A percentile compares a stretch with the other conserved stretches of the same genome.
Conservation (phyloP, 2,113 vertebrate species). For the Anas platyrhynchos region DNA sequence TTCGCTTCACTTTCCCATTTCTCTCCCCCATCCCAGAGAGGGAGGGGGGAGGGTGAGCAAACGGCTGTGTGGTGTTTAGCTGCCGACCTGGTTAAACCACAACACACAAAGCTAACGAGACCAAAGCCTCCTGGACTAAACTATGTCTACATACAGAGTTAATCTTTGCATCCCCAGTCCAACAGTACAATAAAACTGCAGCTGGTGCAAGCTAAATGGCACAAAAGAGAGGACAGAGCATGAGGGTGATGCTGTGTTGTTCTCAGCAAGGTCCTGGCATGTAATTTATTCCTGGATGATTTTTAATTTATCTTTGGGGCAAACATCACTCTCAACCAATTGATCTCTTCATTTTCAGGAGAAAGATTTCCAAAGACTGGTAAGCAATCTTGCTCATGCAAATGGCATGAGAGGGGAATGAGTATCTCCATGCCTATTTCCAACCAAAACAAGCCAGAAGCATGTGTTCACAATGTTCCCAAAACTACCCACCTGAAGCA, state of each 20-base stretch:
- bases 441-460: not conserved
- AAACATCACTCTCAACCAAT: not conserved
- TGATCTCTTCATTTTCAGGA: not conserved
- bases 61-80: too few relatives aligned
- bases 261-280: not conserved
- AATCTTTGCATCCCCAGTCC: not conserved
- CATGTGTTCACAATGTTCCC: not conserved
- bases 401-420: not conserved
- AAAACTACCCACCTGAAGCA: not conserved
- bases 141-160: not conserved
- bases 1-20: too few relatives aligned
- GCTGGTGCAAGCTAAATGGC: not conserved
- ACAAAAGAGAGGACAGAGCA: accelerated
- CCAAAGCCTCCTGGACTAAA: not conserved
- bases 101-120: not conserved
- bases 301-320: not conserved
- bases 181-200: not conserved
- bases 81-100: too few relatives aligned
- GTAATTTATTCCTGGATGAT: not conserved
- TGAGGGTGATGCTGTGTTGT: not conserved
- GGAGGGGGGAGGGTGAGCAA: too few relatives aligned
- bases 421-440: not conserved
- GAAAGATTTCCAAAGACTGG: not conserved
- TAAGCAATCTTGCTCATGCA: not conserved
- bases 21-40: too few relatives aligned